Base-by-base conservation (phyloP, 2,113 vertebrate genomes). In the Tupaia chinensis region DNA sequence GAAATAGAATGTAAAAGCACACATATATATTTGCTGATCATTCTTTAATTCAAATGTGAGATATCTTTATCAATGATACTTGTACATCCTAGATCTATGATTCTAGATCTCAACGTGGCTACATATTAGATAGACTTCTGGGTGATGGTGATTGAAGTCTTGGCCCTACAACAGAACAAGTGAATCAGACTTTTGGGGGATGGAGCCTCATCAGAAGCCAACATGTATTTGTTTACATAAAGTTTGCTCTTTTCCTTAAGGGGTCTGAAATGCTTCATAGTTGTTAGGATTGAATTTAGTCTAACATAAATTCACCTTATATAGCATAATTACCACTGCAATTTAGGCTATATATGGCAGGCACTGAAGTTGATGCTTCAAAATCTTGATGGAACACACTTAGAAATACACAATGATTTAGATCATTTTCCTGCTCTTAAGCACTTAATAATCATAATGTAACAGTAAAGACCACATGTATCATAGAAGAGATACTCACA, bases 231-330 rank as follows among this genome's bases (percentile, higher is more conserved):
- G 20, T 34, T 65, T 87, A 77, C 15, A 81, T 66, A 77, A 77
- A 22, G 34, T 93, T 22, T 77, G 16, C 29, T 86, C 76, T 82
- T n/a, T 81, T 65, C 54, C 9, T 94, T 82, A 90, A 95, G 77
- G n/a, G 4, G 7, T 66, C 83, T 83, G 44, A 77, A 58, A 1
- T 63, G 23, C 32, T 63, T 93, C 82, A 79, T 9, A 60, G 58
- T 78, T 14, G 27, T 87, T 91, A 91, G 32, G 53, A 87, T 88
- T 17, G 29, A 68, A 93, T 96, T 91, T 87, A 66, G 14, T 44
- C 32, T 73, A 84, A 91, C 14, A 74, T 61, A 22, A 93, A 95
- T 87, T 91, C 14, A 83, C 60, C 27, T 44, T 70, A 44, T 5
- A 44, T 88, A 70, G 17, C 5, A 56, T 82, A 81, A 53, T 87